Evolutionary conservation across 1,140 invertebrate species (phyloP), one percentile per base, ranked within the genome.

Genomic region (Atta colombica): DNA sequence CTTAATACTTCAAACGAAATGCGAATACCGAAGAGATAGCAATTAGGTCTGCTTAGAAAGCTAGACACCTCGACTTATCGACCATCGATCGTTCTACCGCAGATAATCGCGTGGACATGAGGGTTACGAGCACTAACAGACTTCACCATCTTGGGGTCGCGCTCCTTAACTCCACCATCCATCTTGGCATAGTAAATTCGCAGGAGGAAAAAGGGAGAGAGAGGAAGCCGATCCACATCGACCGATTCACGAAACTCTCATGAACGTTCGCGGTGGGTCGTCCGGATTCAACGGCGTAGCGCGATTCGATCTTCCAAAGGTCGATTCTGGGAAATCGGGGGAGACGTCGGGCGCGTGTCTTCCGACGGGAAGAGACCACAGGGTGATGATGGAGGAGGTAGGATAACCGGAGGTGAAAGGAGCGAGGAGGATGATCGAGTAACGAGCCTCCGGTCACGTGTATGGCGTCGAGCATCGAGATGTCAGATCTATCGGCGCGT

Each of bases 381-480:
- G 68, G 45, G 71, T 53, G 45, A 14, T 35, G 28, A 55, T 80
- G 81, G 63, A 87, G 82, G 85, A 85, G 68, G 61, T 39, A 87
- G 63, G 71, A 82, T 12, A 77, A 35, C 31, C 31, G 21, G 16
- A 72, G 77, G 31, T 39, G 71, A 28, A 61, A 16, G 21, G 55
- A 60, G 68, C 35, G 45, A 72, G 63, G 39, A 88, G 87, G 65
- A 77, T 88, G 84, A 82, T 71, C 87, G 88, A 88, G 91, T 90
- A 88, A 92, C 87, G 91, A 92, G 89, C 86, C 93, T 93, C 93
- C 91, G 93, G 93, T 94, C 93, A 94, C 93, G 93, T 91, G 89
- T 92, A 88, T 28, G 81, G 81, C 88, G 91, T 89, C 91, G 87
- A 82, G 82, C 90, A 87, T 89, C 89, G 86, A 89, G 87, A 91